Conservation (phyloP, 1,140 invertebrate genomes). For the Drosophila lacteicornis region DNA sequence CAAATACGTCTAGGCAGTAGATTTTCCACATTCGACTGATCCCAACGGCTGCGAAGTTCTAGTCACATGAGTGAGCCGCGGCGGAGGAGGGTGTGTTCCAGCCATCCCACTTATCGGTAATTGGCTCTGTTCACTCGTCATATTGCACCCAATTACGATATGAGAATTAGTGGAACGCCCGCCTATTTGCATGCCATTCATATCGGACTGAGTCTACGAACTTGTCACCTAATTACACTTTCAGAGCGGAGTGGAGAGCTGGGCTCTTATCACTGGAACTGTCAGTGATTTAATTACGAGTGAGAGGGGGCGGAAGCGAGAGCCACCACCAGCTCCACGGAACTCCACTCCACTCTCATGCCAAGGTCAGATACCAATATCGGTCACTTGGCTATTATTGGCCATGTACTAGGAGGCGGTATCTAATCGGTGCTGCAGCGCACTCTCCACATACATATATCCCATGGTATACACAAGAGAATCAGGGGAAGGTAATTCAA, state of each 20-base stretch:
- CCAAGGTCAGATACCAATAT: conserved; percentile 45
- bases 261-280: conserved; percentile 24
- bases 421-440: conserved; percentile 33
- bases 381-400: conserved; percentile 39
- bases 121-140: conserved; percentile 26
- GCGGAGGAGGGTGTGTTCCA: neutral
- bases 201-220: conserved; percentile 6
- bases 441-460: neutral
- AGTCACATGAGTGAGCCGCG: neutral
- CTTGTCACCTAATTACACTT: conserved; percentile 32
- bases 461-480: conserved; percentile 11
- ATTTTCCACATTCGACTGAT: neutral
- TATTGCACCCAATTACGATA: conserved; percentile 32
- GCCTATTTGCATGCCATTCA: conserved; percentile 37
- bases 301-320: neutral
- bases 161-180: conserved; percentile 14
- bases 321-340: neutral
- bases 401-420: conserved; percentile 6
- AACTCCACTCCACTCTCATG: conserved; percentile 1
- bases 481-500: conserved; percentile 41
- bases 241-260: neutral
- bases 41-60: neutral
- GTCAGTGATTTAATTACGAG: conserved; percentile 70
- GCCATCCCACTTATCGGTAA: conserved; percentile 23
- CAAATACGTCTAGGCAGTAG: neutral